Percentiles rank a stretch among this genome's conserved stretches.
Evolutionary conservation across 2,888 invertebrate genomes (phyloP).

Genomic region (Rhimphoctona megacephalus): DNA sequence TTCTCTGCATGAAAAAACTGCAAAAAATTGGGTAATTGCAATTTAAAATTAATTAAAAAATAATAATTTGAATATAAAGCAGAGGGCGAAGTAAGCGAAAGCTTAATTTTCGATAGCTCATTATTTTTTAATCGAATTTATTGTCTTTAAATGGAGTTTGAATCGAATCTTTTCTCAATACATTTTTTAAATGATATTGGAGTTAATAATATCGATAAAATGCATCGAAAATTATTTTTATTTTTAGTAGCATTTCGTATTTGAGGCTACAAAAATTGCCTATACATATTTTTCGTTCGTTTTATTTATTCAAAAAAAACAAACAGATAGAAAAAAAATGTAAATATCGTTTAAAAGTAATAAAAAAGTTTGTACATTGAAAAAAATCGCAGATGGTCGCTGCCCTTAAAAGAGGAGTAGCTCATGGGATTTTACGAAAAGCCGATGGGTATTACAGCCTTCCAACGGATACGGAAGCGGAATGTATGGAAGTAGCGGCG

Average conservation of each 20-base stretch:
- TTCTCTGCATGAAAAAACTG: too few relatives aligned
- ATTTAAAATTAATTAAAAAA: too few relatives aligned
- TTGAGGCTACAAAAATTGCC: not conserved
- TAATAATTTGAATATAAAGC: not conserved
- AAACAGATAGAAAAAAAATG: not conserved
- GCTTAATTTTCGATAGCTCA: not conserved
- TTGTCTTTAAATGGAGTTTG: not conserved
- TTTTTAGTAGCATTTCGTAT: not conserved
- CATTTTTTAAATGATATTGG: not conserved
- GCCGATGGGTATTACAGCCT: slow-evolving; percentile 72
- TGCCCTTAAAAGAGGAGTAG: slow-evolving; percentile 76
- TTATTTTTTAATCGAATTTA: not conserved
- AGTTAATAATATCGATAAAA: not conserved
- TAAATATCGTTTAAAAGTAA: not conserved
- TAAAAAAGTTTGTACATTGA: not conserved
- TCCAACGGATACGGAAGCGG: slow-evolving; percentile 70
- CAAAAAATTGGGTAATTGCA: too few relatives aligned
- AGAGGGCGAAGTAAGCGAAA: not conserved
- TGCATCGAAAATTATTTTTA: not conserved
- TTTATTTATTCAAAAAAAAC: not conserved
- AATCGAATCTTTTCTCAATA: not conserved
- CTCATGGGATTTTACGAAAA: slow-evolving; percentile 75
- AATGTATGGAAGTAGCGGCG: slow-evolving; percentile 72
- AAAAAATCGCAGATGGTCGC: slow-evolving; percentile 71
- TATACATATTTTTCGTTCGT: not conserved